Evolutionary conservation across 2,888 invertebrate species (phyloP).

Genomic region (Lordiphosa andalusiaca): DNA sequence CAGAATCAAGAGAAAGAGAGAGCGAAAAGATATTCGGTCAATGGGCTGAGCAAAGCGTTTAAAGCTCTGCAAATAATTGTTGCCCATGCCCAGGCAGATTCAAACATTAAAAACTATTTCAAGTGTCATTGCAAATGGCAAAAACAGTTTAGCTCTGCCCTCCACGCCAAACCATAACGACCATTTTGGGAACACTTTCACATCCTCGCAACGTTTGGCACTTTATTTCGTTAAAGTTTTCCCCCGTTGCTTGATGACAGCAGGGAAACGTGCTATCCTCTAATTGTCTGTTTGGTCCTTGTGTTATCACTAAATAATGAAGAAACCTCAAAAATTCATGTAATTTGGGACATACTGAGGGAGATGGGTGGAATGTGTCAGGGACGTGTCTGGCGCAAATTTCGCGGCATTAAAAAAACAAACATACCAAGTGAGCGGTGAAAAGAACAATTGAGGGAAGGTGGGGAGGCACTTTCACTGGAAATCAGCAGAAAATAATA

Average conservation of each 20-base stretch:
- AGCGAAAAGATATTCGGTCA: slow-evolving; percentile 12
- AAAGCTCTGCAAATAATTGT: slow-evolving; percentile 54
- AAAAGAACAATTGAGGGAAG: background rate
- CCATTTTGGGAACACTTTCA: slow-evolving; percentile 50
- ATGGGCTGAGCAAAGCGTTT: slow-evolving; percentile 48
- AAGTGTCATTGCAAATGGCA: slow-evolving; percentile 36
- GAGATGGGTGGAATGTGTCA: slow-evolving; percentile 23
- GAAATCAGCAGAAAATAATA: too few species aligned
- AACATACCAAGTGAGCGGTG: background rate
- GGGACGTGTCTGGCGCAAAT: slow-evolving; percentile 61
- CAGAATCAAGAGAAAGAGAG: slow-evolving; percentile 26
- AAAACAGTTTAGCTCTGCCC: slow-evolving; percentile 26
- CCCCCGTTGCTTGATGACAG: slow-evolving; percentile 42
- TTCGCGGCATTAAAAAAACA: slow-evolving; percentile 40
- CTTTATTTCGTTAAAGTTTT: slow-evolving; percentile 59
- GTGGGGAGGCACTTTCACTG: too few species aligned
- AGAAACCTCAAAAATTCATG: slow-evolving; percentile 54
- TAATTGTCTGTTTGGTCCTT: slow-evolving; percentile 57
- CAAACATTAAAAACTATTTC: slow-evolving; percentile 50
- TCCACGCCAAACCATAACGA: slow-evolving; percentile 47
- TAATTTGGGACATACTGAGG: slow-evolving; percentile 17
- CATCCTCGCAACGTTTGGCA: slow-evolving; percentile 42
- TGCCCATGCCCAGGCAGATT: background rate
- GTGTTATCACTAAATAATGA: slow-evolving; percentile 61
- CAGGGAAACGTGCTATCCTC: slow-evolving; percentile 24